Evolutionary conservation across 2,888 invertebrate species (phyloP), one percentile per base, ranked within the genome.

Genomic region (Aleiodes leptofemur): DNA sequence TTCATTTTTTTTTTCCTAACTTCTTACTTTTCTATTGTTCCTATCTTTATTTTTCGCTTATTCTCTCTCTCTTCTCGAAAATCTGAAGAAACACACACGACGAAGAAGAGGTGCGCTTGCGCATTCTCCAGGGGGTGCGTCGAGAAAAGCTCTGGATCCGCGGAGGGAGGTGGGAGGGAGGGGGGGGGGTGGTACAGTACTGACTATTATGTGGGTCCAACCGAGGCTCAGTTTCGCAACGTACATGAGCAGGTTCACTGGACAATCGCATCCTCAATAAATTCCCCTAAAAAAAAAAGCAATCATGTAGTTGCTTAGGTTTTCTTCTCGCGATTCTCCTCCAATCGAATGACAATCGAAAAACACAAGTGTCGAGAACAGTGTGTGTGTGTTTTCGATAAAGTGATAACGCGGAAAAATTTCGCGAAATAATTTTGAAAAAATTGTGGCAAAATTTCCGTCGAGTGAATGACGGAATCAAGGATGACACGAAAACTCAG

Each of bases 151-250:
- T 61, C 72, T 61, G 77, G 74, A 80, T 76, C 61, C 73, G 78
- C 73, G 34, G 70, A 81, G 77, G 76, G 79, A 76, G 77, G 23
- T 23, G 23, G 23, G 23, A 2, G 23, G 2, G 77, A 72, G 76
- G 80, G 77, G 76, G 70, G 71, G 76, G 72, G 78, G 77, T 77
- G 77, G 75, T 76, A 80, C 74, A 80, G 77, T 80, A 69, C 77
- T 78, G 53, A 76, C 72, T 72, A 72, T 69, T 69, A 72, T 50
- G 31, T 68, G 59, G 57, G 59, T 66, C 76, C 77, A 75, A 72
- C 76, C 73, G 69, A 77, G 80, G 72, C 78, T 82, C 82, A 86
- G 86, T 85, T 81, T 83, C 80, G 83, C 83, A 83, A 82, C 82
- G 82, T 81, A 83, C 82, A 80, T 81, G 81, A 84, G 79, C 82